Percentiles rank a stretch among this genome's conserved stretches.
These are phyloP conservation scores for Diplodus sargus DNA, from an alignment of 2,797 vertebrate species.

Conservation along the genomic window DNA sequence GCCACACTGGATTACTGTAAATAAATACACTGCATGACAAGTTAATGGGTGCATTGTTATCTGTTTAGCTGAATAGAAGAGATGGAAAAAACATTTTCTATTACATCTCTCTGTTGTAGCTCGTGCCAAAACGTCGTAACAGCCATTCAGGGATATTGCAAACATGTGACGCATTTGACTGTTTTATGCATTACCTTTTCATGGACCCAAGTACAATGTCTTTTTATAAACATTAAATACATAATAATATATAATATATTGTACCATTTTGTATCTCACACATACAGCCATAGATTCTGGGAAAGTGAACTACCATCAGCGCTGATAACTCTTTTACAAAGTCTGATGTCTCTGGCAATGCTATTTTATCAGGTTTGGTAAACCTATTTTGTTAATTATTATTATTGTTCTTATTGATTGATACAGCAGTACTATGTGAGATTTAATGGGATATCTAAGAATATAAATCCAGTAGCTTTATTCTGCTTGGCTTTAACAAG, in stretches of 20 bases:
- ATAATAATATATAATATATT: too few relatives aligned
- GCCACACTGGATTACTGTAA: neutral
- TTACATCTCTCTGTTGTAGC: neutral
- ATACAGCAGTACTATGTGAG: too few relatives aligned
- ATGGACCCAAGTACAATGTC: neutral
- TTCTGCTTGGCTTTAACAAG: neutral
- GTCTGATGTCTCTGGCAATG: neutral
- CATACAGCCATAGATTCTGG: neutral
- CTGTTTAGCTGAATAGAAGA: neutral
- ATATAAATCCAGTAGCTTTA: neutral
- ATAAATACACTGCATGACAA: neutral
- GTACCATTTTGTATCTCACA: neutral
- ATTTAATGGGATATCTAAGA: too few relatives aligned
- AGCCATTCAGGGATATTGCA: neutral
- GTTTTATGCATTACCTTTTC: neutral
- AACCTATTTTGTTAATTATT: neutral
- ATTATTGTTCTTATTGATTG: neutral
- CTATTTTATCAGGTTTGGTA: neutral
- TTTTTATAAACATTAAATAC: too few relatives aligned
- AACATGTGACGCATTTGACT: neutral
- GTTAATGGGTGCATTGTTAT: neutral
- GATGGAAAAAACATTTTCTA: neutral
- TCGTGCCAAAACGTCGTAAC: conserved; percentile 2
- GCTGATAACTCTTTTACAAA: neutral
- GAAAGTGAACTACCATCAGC: neutral